Base-by-base conservation (phyloP, 2,797 vertebrate genomes). In the Neopelma chrysocephalum region DNA sequence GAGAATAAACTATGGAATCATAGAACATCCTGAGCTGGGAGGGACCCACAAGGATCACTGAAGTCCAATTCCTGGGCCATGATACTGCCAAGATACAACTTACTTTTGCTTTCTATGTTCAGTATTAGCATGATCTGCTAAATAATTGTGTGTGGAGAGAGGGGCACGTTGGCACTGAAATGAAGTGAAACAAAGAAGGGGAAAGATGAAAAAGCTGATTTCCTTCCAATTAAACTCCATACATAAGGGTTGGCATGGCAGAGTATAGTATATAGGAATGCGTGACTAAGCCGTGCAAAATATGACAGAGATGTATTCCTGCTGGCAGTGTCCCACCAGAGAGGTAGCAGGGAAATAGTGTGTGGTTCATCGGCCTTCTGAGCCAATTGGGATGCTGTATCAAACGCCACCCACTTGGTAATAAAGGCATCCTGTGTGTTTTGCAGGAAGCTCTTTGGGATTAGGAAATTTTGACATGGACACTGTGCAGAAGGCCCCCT, bases 401-500 rank as follows among this genome's bases (percentile, higher is more conserved):
- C 57, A 23, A 83, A 61, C 47, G 66, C 97, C 96, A 95, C 96
- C 96, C 97, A 82, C 82, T 56, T 2, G 0, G 12, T 65, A 54
- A 91, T 90, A 89, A 93, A 95, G 95, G 87, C 80, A 29, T 80
- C n/a, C 57, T 80, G 53, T 85, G 87, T 76, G 58, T 87, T 84
- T 62, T 34, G 9, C 36, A 71, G 93, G 83, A 82, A 88, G 48
- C 70, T 92, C 73, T 42, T 42, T 11, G 42, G 57, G 76, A 89
- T 83, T 50, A 82, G 61, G 88, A 65, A 83, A 64, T 79, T 65
- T 79, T 69, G 62, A 94, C 26, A 0, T 71, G 68, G 79, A 47
- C 9, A 2, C 48, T 56, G 40, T 85, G 71, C 82, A 69, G 87
- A 94, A 87, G 82, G 86, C 50, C 60, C 76, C 78, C 68, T 32